These are phyloP conservation scores for Rhizoglyphus robini DNA, from an alignment of 1,140 invertebrate species.

Conservation along the genomic window DNA sequence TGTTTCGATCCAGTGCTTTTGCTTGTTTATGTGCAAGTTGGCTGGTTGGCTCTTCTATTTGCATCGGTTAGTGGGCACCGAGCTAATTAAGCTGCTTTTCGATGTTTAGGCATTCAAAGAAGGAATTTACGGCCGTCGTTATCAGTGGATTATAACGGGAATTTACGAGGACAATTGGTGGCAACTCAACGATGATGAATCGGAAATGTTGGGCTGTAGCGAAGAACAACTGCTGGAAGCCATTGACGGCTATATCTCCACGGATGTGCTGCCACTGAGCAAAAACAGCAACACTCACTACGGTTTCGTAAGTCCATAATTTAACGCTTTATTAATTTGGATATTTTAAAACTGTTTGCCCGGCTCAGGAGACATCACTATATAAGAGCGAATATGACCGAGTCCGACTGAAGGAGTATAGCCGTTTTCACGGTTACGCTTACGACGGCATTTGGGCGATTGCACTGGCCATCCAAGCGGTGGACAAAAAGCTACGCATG, in stretches of 20 bases:
- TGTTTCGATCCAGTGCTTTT: too few species aligned
- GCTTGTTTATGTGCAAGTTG: too few species aligned
- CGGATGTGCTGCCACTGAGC: conserved; percentile 60
- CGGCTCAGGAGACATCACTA: conserved; percentile 61
- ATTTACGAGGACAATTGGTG: conserved; percentile 66
- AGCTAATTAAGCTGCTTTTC: conserved; percentile 7
- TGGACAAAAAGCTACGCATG: conserved; percentile 48
- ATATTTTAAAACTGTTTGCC: neutral
- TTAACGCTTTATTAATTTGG: neutral
- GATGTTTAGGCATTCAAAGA: conserved; percentile 41
- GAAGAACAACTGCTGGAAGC: conserved; percentile 59
- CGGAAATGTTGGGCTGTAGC: conserved; percentile 47
- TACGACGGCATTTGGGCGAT: conserved; percentile 96
- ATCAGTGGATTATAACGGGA: conserved; percentile 93
- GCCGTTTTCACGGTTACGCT: conserved; percentile 88
- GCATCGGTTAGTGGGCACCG: too few species aligned
- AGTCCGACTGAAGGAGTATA: conserved; percentile 62
- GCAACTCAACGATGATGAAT: conserved; percentile 35
- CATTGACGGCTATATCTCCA: conserved; percentile 76
- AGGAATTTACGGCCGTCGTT: conserved; percentile 68
- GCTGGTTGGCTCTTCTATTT: too few species aligned
- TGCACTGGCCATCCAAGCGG: conserved; percentile 73
- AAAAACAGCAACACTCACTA: conserved; percentile 68
- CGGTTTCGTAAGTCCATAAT: conserved; percentile 58
- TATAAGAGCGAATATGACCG: conserved; percentile 71